These are phyloP conservation scores for Perca schrenkii DNA, from an alignment of 2,113 vertebrate genomes.

Conservation along the genomic window DNA sequence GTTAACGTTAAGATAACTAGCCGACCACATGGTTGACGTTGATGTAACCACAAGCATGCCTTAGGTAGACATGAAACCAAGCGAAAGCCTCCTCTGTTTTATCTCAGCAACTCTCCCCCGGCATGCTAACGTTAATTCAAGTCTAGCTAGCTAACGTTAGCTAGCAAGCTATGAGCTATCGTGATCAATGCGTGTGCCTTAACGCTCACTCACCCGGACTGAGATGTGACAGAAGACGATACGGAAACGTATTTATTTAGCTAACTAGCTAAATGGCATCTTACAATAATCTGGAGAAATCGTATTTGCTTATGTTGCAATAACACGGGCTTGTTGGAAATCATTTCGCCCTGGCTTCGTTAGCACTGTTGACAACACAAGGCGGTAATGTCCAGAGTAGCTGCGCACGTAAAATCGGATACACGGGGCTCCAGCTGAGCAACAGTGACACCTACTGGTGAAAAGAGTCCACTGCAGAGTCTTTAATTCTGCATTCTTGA, in stretches of 20 bases:
- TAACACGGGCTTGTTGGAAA: slow-evolving; percentile 42
- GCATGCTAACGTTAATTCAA: slow-evolving; percentile 38
- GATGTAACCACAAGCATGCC: neutral
- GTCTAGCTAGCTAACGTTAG: slow-evolving; percentile 8
- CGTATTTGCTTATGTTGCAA: slow-evolving; percentile 29
- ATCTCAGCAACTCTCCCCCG: neutral
- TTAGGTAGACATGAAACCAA: neutral
- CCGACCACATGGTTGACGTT: rapidly evolving
- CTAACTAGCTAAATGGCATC: slow-evolving; percentile 57
- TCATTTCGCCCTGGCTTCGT: slow-evolving; percentile 69
- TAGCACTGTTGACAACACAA: slow-evolving; percentile 60
- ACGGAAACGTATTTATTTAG: slow-evolving; percentile 2
- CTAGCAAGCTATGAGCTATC: slow-evolving; percentile 31
- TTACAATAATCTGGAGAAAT: slow-evolving; percentile 20
- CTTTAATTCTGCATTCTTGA: neutral
- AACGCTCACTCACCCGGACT: slow-evolving; percentile 69
- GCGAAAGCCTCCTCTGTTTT: neutral
- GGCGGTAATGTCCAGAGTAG: slow-evolving; percentile 49
- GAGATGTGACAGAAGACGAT: slow-evolving; percentile 33
- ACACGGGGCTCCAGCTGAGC: rapidly evolving
- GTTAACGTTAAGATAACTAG: neutral
- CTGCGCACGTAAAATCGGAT: slow-evolving; percentile 33
- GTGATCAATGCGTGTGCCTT: neutral
- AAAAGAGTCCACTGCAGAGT: rapidly evolving
- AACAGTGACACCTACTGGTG: slow-evolving; percentile 51